Percentiles rank a stretch among this genome's conserved stretches.
Conservation (phyloP, 2,797 vertebrate species). For the Myotis myotis region DNA sequence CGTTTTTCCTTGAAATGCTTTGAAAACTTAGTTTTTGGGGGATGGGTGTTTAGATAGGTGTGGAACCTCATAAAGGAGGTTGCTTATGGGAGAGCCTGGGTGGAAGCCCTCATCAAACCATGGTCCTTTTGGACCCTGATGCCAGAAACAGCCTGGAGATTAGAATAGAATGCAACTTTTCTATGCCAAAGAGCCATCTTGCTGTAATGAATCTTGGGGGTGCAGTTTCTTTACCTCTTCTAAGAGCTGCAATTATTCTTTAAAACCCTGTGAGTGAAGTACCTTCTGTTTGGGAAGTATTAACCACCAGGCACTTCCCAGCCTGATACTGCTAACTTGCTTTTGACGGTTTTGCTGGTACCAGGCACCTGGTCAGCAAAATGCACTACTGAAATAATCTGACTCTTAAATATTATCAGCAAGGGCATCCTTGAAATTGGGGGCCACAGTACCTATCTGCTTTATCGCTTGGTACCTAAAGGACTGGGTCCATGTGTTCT, state of each 20-base stretch:
- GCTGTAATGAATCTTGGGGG: conserved; percentile 12
- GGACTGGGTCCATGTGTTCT: neutral
- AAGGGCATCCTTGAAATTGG: conserved; percentile 1
- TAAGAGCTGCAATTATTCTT: conserved; percentile 3
- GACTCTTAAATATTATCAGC: conserved; percentile 47
- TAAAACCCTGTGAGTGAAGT: conserved; percentile 15
- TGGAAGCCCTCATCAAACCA: neutral
- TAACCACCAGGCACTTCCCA: conserved; percentile 28
- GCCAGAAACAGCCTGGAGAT: conserved; percentile 3
- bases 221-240: neutral
- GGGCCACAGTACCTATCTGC: neutral
- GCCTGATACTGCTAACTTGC: conserved; percentile 5
- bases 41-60: neutral
- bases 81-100: neutral
- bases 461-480: neutral
- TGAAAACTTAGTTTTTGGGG: conserved; percentile 34
- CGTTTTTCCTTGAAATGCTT: conserved; percentile 25
- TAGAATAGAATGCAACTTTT: neutral
- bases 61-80: neutral
- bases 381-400: neutral
- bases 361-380: conserved; percentile 31
- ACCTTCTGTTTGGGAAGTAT: conserved; percentile 47
- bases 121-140: neutral
- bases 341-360: conserved; percentile 28
- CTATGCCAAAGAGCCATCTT: conserved; percentile 12